Conservation (phyloP, 2,888 invertebrate genomes). For the Tetropium fuscum region DNA sequence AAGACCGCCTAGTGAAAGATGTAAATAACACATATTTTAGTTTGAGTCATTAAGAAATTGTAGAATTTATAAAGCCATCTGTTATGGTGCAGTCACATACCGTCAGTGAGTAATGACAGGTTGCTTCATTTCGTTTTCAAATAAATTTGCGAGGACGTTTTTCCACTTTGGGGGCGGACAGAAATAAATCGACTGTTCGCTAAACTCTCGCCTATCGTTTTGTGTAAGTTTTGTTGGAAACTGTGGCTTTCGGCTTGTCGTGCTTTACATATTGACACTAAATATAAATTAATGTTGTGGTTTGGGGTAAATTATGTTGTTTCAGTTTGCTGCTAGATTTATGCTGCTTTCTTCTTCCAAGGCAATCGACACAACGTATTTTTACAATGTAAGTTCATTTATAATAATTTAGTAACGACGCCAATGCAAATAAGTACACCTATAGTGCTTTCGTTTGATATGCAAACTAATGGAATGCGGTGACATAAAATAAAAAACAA, state of each 20-base stretch:
- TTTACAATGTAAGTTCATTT: too few species aligned
- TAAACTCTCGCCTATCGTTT: slow-evolving; percentile 26
- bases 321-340: slow-evolving; percentile 5
- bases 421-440: too few species aligned
- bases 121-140: slow-evolving; percentile 25
- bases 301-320: slow-evolving; percentile 11
- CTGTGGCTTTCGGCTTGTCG: slow-evolving; percentile 21
- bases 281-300: slow-evolving; percentile 15
- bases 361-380: too few species aligned
- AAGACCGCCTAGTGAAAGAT: slow-evolving; percentile 41
- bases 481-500: too few species aligned
- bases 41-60: slow-evolving; percentile 50
- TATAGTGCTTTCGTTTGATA: too few species aligned
- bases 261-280: slow-evolving; percentile 25
- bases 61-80: slow-evolving; percentile 52
- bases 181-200: slow-evolving; percentile 24
- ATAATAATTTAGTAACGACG: too few species aligned
- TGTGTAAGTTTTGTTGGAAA: slow-evolving; percentile 24
- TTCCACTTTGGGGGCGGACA: slow-evolving; percentile 24
- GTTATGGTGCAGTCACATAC: slow-evolving; percentile 46
- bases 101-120: slow-evolving; percentile 33
- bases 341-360: background rate
- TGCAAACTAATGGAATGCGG: too few species aligned
- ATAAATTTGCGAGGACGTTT: slow-evolving; percentile 28
- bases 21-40: slow-evolving; percentile 50